phyloP scores from a whole-genome alignment of 2,797 vertebrate genomes.

The Enteromius radiatus region DNA sequence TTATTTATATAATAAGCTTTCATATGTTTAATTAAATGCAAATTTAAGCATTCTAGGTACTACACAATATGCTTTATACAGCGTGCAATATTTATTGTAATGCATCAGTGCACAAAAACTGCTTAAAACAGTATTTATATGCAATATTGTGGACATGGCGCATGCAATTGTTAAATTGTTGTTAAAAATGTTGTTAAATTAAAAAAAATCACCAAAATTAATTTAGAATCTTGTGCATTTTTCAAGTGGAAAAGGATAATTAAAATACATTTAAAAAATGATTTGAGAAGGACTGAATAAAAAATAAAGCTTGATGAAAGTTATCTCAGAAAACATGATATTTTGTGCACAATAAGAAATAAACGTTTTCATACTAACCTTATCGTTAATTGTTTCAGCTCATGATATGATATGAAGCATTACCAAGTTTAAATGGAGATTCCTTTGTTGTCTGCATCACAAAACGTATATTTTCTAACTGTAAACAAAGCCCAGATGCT shows the following conservation, averaged over 20 bases:
- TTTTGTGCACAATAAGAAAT: not conserved
- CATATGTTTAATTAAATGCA: conserved; percentile 77
- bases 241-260: not conserved
- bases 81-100: conserved; percentile 6
- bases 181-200: too few species aligned
- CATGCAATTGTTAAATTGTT: not conserved
- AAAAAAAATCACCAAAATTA: not conserved
- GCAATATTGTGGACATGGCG: not conserved
- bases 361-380: not conserved
- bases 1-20: conserved; percentile 77
- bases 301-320: not conserved
- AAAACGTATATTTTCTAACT: not conserved
- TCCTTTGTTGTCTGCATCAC: not conserved
- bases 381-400: not conserved
- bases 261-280: not conserved
- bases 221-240: not conserved
- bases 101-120: not conserved
- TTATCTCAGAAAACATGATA: not conserved
- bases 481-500: not conserved
- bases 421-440: not conserved
- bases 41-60: conserved; percentile 51
- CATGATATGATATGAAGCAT: not conserved
- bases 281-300: not conserved
- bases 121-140: conserved; percentile 1
- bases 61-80: not conserved